Evolutionary conservation across 1,140 invertebrate species (phyloP).

Genomic region (Zaprionus vittiger): DNA sequence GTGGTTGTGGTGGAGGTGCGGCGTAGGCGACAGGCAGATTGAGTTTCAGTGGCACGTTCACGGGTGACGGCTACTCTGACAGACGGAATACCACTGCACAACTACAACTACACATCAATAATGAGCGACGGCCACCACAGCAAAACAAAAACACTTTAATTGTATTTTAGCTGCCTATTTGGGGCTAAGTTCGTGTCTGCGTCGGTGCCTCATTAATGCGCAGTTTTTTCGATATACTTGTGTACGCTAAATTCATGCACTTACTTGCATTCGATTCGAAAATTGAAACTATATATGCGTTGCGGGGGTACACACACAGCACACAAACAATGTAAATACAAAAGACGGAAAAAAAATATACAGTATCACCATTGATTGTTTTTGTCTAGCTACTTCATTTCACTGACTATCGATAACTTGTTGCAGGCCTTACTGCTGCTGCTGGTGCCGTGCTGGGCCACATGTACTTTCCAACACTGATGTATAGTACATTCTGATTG

Average conservation of each 20-base stretch:
- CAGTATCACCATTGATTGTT: slow-evolving; percentile 43
- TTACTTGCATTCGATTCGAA: slow-evolving; percentile 13
- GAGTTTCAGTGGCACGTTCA: not conserved
- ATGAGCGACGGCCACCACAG: slow-evolving; percentile 8
- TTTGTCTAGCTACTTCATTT: slow-evolving; percentile 32
- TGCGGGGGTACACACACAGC: slow-evolving; percentile 6
- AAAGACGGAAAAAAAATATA: slow-evolving; percentile 36
- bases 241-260: slow-evolving; percentile 15
- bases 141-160: slow-evolving; percentile 31
- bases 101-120: slow-evolving; percentile 3
- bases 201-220: slow-evolving; percentile 39
- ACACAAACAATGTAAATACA: slow-evolving; percentile 25
- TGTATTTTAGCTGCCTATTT: slow-evolving; percentile 34
- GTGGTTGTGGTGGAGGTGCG: not conserved
- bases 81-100: not conserved
- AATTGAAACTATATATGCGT: slow-evolving; percentile 30
- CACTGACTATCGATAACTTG: slow-evolving; percentile 46
- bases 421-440: slow-evolving; percentile 28
- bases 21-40: not conserved
- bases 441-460: not conserved
- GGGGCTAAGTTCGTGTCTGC: slow-evolving; percentile 23
- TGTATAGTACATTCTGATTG: slow-evolving; percentile 19
- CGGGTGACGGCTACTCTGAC: not conserved
- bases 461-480: slow-evolving; percentile 32
- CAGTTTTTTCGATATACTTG: slow-evolving; percentile 16